Conservation (phyloP, 2,113 vertebrate genomes). For the Xiphophorus couchianus region DNA sequence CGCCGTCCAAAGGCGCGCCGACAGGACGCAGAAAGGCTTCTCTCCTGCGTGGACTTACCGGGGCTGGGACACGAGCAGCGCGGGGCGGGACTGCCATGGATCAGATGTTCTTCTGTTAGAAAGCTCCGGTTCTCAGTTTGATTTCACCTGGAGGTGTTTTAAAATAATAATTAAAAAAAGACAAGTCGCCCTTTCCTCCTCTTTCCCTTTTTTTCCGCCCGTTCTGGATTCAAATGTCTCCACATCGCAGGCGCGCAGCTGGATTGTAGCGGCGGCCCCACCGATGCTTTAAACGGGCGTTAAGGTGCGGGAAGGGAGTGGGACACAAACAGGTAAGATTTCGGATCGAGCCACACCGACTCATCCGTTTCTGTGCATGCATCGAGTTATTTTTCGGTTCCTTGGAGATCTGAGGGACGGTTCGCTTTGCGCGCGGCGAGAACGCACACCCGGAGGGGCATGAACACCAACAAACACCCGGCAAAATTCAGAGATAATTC, state of each 20-base stretch:
- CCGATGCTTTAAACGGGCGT: conserved; percentile 83
- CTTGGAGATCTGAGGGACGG: not conserved
- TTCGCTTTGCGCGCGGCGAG: not conserved
- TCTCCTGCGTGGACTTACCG: conserved; percentile 9
- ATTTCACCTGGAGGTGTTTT: not conserved
- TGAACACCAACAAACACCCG: not conserved
- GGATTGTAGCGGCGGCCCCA: conserved; percentile 80
- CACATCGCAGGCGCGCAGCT: conserved; percentile 41
- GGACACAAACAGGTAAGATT: conserved; percentile 73
- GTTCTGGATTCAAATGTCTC: conserved; percentile 56
- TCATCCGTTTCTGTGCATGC: too few species aligned
- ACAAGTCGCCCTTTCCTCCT: not conserved
- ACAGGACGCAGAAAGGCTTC: not conserved
- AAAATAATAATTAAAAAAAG: not conserved
- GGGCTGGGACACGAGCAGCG: conserved; percentile 4
- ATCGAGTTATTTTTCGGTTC: not conserved
- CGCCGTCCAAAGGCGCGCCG: not conserved
- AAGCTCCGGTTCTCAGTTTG: conserved; percentile 2
- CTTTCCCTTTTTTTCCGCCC: not conserved
- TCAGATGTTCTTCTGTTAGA: conserved; percentile 17
- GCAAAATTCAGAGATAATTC: not conserved
- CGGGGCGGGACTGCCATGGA: conserved; percentile 10
- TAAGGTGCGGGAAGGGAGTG: conserved; percentile 79
- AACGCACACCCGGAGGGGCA: not conserved
- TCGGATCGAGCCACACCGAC: not conserved